Base-by-base conservation (phyloP, 2,888 invertebrate species). In the Nemotelus nigrinus region DNA sequence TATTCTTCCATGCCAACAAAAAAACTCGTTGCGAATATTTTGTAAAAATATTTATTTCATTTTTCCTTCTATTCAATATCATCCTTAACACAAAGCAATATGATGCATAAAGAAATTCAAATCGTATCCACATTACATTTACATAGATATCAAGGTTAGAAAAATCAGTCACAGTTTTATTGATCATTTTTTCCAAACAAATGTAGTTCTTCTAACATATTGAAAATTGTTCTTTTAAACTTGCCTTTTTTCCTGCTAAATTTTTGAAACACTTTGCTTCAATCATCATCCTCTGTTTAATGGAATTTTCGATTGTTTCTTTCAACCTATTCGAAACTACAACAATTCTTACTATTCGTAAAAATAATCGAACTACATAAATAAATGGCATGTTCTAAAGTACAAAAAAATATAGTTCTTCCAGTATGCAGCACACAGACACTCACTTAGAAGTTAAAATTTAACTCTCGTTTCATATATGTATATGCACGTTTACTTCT, bases 31-130 rank as follows among this genome's bases (percentile, higher is more conserved):
- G 25, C 25, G 25, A 25, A 10, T 53, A 53, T 55, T 74, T 74
- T 74, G 74, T 74, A 74, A 74, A 74, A 74, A 74, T 74, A 39
- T 57, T 72, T 67, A 67, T 70, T 70, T 39, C 70, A 70, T 74
- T 74, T 74, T 55, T 60, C 25, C 25, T 60, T 74, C 48, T 10
- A 48, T 58, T 70, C 70, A 53, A 39, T 55, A 70, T 43, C 43
- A 53, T 70, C 58, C 48, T 48, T 74, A 74, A 48, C 60, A 72
- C 72, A 74, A 74, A 63, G 60, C 60, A 48, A 41, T 50, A 58
- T 60, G 58, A 57, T 60, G 47, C 68, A 25, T 72, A 45, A 68
- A 53, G 39, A 48, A 45, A 60, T 48, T 48, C 60, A 74, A 60
- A 71, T 74, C 50, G 5, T 47, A 48, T 72, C 44, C 57, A 67